phyloP scores from a whole-genome alignment of 2,888 invertebrate genomes.

The Adelognathus sp. region DNA sequence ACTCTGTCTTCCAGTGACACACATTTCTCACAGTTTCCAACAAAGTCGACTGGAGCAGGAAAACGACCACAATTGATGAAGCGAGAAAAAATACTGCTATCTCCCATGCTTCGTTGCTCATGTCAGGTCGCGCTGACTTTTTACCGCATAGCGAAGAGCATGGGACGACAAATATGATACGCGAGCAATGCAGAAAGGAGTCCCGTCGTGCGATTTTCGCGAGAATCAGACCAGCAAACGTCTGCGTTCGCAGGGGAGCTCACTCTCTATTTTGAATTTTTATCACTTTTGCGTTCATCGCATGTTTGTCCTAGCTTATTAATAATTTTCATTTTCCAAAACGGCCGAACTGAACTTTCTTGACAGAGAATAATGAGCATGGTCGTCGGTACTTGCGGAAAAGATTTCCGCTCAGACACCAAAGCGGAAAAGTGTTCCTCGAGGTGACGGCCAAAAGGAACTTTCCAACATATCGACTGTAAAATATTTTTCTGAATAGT shows the following conservation, averaged over 20 bases:
- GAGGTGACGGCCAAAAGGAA: too few relatives aligned
- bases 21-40: too few relatives aligned
- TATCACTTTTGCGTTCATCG: not conserved
- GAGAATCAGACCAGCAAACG: constrained; percentile 4
- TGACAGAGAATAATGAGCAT: too few relatives aligned
- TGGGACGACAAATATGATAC: not conserved
- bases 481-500: too few relatives aligned
- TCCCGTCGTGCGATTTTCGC: not conserved
- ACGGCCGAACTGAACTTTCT: too few relatives aligned
- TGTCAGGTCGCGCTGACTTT: not conserved
- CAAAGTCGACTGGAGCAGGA: not conserved
- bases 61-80: not conserved
- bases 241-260: not conserved
- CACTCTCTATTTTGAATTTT: not conserved
- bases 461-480: too few relatives aligned
- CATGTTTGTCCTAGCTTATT: too few relatives aligned
- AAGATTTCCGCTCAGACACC: too few relatives aligned
- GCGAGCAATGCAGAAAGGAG: not conserved
- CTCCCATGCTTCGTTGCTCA: constrained; percentile 20
- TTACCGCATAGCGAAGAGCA: not conserved
- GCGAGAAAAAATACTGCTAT: not conserved
- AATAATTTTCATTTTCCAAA: too few relatives aligned
- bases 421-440: too few relatives aligned
- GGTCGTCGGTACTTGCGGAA: too few relatives aligned
- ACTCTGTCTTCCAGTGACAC: too few relatives aligned